Percentiles rank a stretch among this genome's conserved stretches.
These are phyloP conservation scores for Melieria omissa DNA, from an alignment of 2,888 invertebrate species.

Conservation along the genomic window DNA sequence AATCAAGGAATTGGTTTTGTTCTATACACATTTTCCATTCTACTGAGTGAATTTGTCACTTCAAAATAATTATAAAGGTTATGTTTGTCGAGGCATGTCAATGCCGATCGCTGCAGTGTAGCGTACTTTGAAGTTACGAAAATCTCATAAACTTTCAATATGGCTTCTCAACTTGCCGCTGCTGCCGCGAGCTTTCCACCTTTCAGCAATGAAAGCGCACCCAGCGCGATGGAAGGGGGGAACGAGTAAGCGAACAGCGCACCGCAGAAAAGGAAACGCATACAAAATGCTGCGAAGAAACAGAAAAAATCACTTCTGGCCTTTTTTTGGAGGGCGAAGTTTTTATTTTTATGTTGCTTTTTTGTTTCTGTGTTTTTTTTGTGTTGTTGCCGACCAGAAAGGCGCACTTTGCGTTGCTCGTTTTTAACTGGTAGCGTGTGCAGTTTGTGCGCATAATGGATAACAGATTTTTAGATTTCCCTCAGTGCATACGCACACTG, in stretches of 20 bases:
- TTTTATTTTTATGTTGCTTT: too few species aligned
- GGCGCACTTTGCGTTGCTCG: slow-evolving; percentile 19
- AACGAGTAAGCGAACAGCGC: neutral
- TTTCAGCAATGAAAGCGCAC: neutral
- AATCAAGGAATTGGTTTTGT: too few species aligned
- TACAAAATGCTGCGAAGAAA: neutral
- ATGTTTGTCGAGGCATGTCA: neutral
- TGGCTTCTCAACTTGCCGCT: slow-evolving; percentile 23
- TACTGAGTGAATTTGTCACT: too few species aligned
- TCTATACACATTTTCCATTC: too few species aligned
- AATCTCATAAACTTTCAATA: slow-evolving; percentile 45
- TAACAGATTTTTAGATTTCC: slow-evolving; percentile 42
- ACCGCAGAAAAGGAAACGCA: neutral
- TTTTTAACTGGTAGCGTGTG: too few species aligned
- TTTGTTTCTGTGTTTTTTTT: too few species aligned
- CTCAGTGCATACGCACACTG: slow-evolving; percentile 29
- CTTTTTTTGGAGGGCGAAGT: neutral
- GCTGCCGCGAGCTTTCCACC: neutral
- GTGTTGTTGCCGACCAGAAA: too few species aligned
- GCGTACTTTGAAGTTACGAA: slow-evolving; percentile 39
- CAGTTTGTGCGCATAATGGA: slow-evolving; percentile 45
- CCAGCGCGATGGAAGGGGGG: neutral
- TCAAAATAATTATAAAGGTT: too few species aligned
- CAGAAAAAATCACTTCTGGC: neutral
- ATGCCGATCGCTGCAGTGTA: neutral